Evolutionary conservation across 2,797 vertebrate species (phyloP).

Genomic region (Hipposideros larvatus): DNA sequence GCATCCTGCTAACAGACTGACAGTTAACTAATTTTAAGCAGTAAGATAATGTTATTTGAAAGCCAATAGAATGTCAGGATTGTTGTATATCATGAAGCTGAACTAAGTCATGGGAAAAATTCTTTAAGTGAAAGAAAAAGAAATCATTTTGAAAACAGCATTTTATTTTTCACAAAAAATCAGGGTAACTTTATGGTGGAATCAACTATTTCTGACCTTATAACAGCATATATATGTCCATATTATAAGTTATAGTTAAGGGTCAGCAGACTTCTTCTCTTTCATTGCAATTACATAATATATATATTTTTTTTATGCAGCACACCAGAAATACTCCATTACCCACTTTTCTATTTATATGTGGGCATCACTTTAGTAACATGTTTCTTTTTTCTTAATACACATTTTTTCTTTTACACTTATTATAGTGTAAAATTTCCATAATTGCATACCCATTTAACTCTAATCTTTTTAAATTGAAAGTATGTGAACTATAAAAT

Average conservation of each 20-base stretch:
- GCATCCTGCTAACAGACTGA: neutral
- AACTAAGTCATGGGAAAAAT: conserved; percentile 32
- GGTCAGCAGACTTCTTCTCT: neutral
- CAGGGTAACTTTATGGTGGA: neutral
- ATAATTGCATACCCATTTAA: conserved; percentile 71
- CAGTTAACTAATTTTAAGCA: conserved; percentile 42
- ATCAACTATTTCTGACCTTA: neutral
- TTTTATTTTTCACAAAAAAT: neutral
- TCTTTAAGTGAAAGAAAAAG: neutral
- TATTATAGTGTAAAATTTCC: conserved; percentile 74
- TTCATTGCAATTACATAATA: neutral
- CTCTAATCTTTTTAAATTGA: conserved; percentile 76
- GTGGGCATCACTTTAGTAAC: conserved; percentile 46
- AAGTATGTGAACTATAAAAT: conserved; percentile 73
- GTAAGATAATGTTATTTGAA: conserved; percentile 47
- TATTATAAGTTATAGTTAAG: neutral
- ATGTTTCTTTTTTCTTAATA: conserved; percentile 48
- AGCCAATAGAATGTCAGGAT: conserved; percentile 37
- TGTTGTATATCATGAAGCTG: conserved; percentile 44
- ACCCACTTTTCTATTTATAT: conserved; percentile 48
- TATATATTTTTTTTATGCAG: neutral
- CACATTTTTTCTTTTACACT: neutral
- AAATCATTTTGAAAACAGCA: conserved; percentile 1
- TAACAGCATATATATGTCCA: neutral
- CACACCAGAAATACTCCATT: neutral